These are phyloP conservation scores for Troilus luridus DNA, from an alignment of 2,888 invertebrate genomes.

Conservation along the genomic window DNA sequence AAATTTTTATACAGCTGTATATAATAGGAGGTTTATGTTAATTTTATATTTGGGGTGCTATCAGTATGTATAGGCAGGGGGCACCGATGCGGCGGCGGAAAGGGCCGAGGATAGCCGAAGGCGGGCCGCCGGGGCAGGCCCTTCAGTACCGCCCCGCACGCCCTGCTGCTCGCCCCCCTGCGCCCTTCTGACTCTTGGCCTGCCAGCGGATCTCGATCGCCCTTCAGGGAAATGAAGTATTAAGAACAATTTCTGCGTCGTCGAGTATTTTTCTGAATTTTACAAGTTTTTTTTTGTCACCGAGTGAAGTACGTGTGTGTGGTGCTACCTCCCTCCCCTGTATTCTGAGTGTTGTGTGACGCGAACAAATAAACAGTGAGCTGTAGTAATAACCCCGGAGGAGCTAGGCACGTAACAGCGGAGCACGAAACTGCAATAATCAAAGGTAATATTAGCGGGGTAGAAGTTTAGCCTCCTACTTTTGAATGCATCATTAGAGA, in stretches of 20 bases:
- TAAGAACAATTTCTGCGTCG: not conserved
- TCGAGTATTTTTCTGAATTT: constrained; percentile 14
- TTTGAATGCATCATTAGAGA: constrained; percentile 15
- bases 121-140: not conserved
- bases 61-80: constrained; percentile 35
- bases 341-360: constrained; percentile 28
- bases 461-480: constrained; percentile 32
- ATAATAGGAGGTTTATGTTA: constrained; percentile 22
- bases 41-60: constrained; percentile 26
- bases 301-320: constrained; percentile 22
- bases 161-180: not conserved
- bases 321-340: not conserved
- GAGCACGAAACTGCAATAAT: constrained; percentile 41
- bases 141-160: constrained; percentile 49
- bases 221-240: not conserved
- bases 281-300: not conserved
- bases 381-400: constrained; percentile 1
- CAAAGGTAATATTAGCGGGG: constrained; percentile 37
- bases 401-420: constrained; percentile 13
- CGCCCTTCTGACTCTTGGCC: not conserved
- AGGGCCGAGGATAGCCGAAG: constrained; percentile 6
- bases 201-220: not conserved
- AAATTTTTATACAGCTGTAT: not conserved
- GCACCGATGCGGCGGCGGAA: constrained; percentile 45
- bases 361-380: constrained; percentile 44